These are phyloP conservation scores for Harpia harpyja DNA, from an alignment of 2,797 vertebrate genomes.

Conservation along the genomic window DNA sequence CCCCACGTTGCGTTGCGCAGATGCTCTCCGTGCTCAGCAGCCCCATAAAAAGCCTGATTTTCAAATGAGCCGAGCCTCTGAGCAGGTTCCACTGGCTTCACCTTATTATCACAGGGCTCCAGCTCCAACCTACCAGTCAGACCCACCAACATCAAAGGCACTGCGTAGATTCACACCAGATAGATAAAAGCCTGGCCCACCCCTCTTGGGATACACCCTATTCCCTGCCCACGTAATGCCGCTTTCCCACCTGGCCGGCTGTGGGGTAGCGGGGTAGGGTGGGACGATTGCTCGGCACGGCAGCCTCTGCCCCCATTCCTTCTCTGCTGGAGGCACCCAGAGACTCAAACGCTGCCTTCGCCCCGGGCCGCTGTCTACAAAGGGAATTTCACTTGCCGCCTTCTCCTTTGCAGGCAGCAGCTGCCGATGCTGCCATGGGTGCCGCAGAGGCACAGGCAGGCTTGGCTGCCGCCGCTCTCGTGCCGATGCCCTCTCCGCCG, in stretches of 20 bases:
- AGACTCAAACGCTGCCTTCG: background rate
- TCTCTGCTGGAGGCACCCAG: background rate
- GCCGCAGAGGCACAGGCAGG: rapidly evolving
- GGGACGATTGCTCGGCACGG: background rate
- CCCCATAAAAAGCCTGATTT: background rate
- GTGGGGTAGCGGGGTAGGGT: background rate
- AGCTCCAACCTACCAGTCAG: background rate
- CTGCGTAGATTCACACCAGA: background rate
- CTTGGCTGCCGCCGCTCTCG: background rate
- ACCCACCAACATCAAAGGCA: conserved; percentile 29
- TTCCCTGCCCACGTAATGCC: background rate
- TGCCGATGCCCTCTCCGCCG: background rate
- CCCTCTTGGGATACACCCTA: background rate
- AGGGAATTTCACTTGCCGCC: background rate
- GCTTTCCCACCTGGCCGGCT: background rate
- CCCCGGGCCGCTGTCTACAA: rapidly evolving
- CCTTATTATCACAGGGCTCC: background rate
- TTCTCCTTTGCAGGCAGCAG: background rate
- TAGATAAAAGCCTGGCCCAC: conserved; percentile 40
- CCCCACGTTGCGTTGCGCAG: background rate
- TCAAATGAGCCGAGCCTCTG: background rate
- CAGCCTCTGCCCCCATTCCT: background rate
- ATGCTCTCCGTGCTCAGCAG: background rate
- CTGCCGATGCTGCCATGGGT: background rate
- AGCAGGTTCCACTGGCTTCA: conserved; percentile 57